Base-by-base conservation (phyloP, 1,140 invertebrate genomes). In the Drosophila chauvacae region DNA sequence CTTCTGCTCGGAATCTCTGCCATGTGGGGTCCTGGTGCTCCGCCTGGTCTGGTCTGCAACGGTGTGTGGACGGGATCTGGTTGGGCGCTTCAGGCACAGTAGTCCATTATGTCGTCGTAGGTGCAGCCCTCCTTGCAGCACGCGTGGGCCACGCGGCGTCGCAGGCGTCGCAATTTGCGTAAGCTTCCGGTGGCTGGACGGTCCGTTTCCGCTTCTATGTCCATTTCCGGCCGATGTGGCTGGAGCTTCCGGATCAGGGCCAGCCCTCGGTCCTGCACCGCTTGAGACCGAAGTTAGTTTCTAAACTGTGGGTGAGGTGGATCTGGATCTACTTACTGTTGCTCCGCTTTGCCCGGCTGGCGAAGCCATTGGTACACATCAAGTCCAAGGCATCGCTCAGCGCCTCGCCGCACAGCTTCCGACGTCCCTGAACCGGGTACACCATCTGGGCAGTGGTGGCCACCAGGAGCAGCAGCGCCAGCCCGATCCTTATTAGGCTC, bases 61-160 rank as follows among this genome's bases (percentile, higher is more conserved):
- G 16, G 33, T 64, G 11, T 20, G 16, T 63, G 56, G 33, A 55
- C 35, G 53, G 26, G 4, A 9, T 62, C 16, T 28, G 4, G 18
- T 3, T n/a, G 13, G 23, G n/a, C 16, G 3, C 3, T 7, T 55
- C 51, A 80, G 59, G 81, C 77, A 37, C 85, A 88, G 18, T 88
- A 88, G 7, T 65, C 66, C 37, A 65, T 2, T 2, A 90, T 85
- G 41, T 90, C 86, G 14, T 85, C 85, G 58, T 90, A 90, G 81
- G 81, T 74, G 81, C 85, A 90, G 51, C 86, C 85, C 2, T 81
- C 39, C 11, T 59, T 51, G 86, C 85, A 90, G 55, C 85, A 90
- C n/a, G 73, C 48, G 47, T 85, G 78, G 7, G 78, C 77, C 20
- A 90, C 81, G 48, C 70, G 58, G 23, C 85, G 81, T 13, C 86